Evolutionary conservation across 1,140 invertebrate genomes (phyloP), one percentile per base, ranked within the genome.

Genomic region (Potamilus streckersoni): DNA sequence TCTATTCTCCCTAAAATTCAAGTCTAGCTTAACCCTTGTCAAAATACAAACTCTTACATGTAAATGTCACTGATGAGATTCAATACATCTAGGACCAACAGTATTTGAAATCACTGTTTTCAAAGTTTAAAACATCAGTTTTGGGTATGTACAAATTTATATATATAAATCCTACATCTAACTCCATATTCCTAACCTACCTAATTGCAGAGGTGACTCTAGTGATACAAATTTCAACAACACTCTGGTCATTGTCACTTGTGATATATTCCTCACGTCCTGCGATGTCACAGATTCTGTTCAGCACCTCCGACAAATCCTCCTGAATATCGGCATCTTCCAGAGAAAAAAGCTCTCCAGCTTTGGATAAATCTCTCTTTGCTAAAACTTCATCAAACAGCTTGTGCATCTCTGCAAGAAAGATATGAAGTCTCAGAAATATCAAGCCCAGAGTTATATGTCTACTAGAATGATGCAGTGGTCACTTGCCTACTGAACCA

Each of bases 191-290:
- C 27, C 31, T 31, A 19, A 79, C 79, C 74, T 88, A 93, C 93
- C 93, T 92, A 66, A 97, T 94, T 81, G 95, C 95, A 76, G 95
- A 95, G 38, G 95, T 96, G 14, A 96, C 94, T 73, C 95, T 90
- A 2, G 95, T 96, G 56, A 97, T 94, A 90, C 95, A 96, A 83
- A 97, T 97, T 90, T 97, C 96, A 75, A 97, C 95, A 68, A 97
- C 95, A 85, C 95, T 96, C 90, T 97, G 96, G 90, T 97, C 95
- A 91, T 97, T 96, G 85, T 95, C 94, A 90, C 95, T 96, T 71
- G 93, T 92, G 4, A 93, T 92, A 86, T 97, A 97, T 82, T 95
- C 94, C 13, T 94, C 92, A 71, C 93, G 91, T 73, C 94, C 95
- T 64, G 94, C 93, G 78, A 96, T 96, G 74, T 94, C 92, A 82